Evolutionary conservation across 2,113 vertebrate species (phyloP), one percentile per base, ranked within the genome.

Genomic region (Hepsetus odoe): DNA sequence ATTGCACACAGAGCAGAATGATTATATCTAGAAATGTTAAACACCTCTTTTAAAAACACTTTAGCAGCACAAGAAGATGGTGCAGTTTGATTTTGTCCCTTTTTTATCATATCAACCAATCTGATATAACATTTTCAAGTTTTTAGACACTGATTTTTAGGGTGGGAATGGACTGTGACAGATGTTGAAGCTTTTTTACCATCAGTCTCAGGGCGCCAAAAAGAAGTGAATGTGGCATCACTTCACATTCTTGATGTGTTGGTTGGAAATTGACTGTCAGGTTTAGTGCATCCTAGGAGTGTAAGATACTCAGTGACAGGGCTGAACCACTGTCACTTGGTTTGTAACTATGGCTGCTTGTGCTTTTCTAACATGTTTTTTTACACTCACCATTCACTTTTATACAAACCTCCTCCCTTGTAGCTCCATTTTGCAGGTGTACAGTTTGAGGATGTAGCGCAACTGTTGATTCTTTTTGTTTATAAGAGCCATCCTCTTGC

Each of bases 31-130:
- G 22, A 30, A n/a, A 14, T 12, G 16, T 53, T 32, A 66, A 1
- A 51, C 13, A n/a, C 30, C 38, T 9, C 13, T 16, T 66, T 67
- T 4, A 4, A 12, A 71, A 80, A 68, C 42, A 83, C 14, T 80
- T 77, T 85, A 91, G 89, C 86, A 91, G 88, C 88, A 83, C 82
- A 70, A 82, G 79, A 87, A 65, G 67, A 67, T 85, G 86, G 81
- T 81, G 81, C 83, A 88, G 77, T 66, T 46, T 32, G 35, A 46
- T 58, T 81, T 81, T 46, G 22, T 53, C 33, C 30, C 68, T 72
- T 83, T 87, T 82, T 82, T 55, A 83, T 87, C 83, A 87, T 84
- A 82, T 86, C 59, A 18, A 33, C 1, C n/a, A 6, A 32, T 62
- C 30, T 32, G 18, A 20, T 8, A 32, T 16, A 20, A 33, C 1